Evolutionary conservation across 2,113 vertebrate species (phyloP), one percentile per base, ranked within the genome.

Genomic region (Thamnophis sirtalis): DNA sequence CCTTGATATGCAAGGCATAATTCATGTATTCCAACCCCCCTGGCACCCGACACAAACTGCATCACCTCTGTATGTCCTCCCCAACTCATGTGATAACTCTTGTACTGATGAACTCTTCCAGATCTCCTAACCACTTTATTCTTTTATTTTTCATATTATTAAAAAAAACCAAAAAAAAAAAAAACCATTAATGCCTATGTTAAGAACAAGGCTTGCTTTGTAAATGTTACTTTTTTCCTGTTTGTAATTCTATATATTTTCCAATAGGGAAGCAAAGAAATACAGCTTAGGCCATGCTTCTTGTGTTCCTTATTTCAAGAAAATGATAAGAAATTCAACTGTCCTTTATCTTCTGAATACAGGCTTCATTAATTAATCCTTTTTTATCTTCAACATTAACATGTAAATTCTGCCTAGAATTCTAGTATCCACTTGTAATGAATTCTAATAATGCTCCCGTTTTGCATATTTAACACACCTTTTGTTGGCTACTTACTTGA

Each of bases 311-410:
- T 90, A 60, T 92, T 96, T 60, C 50, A 96, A 96, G 90, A 96
- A 96, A 97, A 95, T 96, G 93, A 95, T 93, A 56, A 94, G 91
- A 91, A 95, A 92, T 93, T 88, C 91, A 93, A 60, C 58, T 91
- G 19, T 87, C 68, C 86, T 95, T 97, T 97, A 96, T 95, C 91
- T 97, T 89, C 91, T 1, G 93, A 96, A 5, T 93, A 73, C 94
- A 95, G 91, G 55, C 87, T 28, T 95, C 50, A 94, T 94, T 97
- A 96, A 96, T 96, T 97, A 97, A 96, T 95, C 94, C 93, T 93
- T 96, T 54, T 97, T 96, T 96, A 96, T 96, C 53, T 15, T 86
- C 92, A 50, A 94, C 92, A 93, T n/a, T 48, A 50, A 96, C 90
- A 96, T 94, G 92, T 96, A 97, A 94, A 96, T 97, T 95, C 56